Conservation (phyloP, 2,888 invertebrate species). For the Lasioglossum figueresi region DNA sequence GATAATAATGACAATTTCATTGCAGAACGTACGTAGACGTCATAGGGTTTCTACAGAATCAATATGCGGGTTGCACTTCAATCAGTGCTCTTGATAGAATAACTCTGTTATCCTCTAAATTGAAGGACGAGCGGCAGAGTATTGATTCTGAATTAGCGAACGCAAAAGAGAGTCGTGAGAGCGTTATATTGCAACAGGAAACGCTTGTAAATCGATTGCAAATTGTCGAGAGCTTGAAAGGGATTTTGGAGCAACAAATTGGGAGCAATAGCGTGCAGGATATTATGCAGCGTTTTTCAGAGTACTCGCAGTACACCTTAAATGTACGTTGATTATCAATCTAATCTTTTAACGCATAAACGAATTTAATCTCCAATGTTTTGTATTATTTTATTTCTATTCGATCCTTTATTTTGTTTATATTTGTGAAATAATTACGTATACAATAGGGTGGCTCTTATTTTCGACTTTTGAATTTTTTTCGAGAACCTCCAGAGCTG, state of each 20-base stretch:
- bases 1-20: conserved; percentile 34
- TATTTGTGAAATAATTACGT: no score
- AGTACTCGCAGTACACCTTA: conserved; percentile 74
- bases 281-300: conserved; percentile 77
- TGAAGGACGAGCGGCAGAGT: conserved; percentile 65
- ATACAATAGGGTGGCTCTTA: no score
- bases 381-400: not conserved
- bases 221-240: conserved; percentile 79
- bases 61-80: conserved; percentile 78
- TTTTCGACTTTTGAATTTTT: no score
- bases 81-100: conserved; percentile 74
- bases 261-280: conserved; percentile 75
- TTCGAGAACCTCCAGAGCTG: no score
- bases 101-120: conserved; percentile 60
- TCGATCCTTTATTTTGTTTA: not conserved
- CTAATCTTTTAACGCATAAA: not conserved
- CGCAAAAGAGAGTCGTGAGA: conserved; percentile 70
- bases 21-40: conserved; percentile 74
- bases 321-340: conserved; percentile 68
- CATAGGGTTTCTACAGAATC: conserved; percentile 76
- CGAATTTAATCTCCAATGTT: not conserved
- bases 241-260: conserved; percentile 80
- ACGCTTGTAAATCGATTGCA: conserved; percentile 73
- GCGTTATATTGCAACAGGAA: conserved; percentile 74
- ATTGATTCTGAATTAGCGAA: conserved; percentile 67